These are phyloP conservation scores for Ditylenchus dipsaci DNA, from an alignment of 1,140 invertebrate species.

Conservation along the genomic window DNA sequence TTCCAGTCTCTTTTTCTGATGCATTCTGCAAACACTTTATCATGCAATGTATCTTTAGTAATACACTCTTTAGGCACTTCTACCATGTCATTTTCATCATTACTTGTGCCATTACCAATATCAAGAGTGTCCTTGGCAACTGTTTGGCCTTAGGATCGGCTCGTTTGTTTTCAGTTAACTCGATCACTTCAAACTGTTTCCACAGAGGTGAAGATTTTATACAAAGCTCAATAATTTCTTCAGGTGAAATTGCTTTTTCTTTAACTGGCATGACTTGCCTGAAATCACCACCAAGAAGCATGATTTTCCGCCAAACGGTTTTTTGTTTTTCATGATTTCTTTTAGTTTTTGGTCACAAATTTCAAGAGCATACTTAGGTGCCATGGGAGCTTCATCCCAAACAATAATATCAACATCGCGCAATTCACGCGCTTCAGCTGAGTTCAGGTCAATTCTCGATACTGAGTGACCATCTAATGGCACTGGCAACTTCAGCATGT, in stretches of 20 bases:
- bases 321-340: slow-evolving; percentile 12
- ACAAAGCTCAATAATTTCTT: too few relatives aligned
- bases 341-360: slow-evolving; percentile 10
- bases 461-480: background rate
- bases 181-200: background rate
- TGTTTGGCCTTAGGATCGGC: background rate
- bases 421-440: background rate
- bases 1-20: slow-evolving; percentile 13
- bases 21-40: slow-evolving; percentile 22
- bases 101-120: slow-evolving; percentile 31
- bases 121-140: background rate
- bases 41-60: slow-evolving; percentile 11
- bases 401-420: slow-evolving; percentile 9
- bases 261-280: background rate
- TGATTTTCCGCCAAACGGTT: slow-evolving; percentile 25
- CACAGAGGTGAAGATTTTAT: background rate
- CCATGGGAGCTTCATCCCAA: slow-evolving; percentile 26
- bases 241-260: too few relatives aligned
- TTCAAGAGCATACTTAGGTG: background rate
- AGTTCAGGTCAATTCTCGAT: background rate
- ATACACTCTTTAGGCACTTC: slow-evolving; percentile 28
- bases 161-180: background rate
- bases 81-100: slow-evolving; percentile 31
- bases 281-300: slow-evolving; percentile 28
- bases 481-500: slow-evolving; percentile 16